Conservation (phyloP, 2,113 vertebrate species). For the Anoplopoma fimbria region DNA sequence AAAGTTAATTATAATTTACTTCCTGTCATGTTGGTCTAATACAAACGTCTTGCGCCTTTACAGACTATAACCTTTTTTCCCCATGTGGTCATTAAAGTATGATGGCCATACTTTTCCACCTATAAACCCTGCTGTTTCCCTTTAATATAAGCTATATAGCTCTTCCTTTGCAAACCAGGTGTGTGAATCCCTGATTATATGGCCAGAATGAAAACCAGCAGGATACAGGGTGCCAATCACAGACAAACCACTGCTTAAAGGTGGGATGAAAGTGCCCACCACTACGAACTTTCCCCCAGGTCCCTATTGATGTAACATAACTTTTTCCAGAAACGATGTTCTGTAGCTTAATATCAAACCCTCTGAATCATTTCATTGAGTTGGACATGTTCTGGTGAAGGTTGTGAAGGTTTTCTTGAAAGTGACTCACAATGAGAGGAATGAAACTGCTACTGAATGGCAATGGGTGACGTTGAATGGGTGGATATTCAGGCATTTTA, state of each 20-base stretch:
- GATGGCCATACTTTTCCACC: background rate
- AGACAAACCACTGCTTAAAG: background rate
- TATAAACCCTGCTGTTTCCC: background rate
- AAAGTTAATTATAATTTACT: background rate
- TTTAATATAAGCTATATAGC: background rate
- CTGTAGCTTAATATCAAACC: background rate
- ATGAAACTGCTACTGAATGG: conserved; percentile 37
- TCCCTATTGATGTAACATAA: background rate
- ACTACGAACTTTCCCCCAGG: background rate
- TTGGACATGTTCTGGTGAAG: background rate
- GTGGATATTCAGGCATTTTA: conserved; percentile 2
- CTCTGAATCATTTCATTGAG: conserved; percentile 14
- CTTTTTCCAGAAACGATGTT: background rate
- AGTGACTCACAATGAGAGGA: conserved; percentile 35
- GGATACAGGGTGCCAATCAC: background rate
- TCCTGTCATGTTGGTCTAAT: background rate
- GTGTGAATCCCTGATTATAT: conserved; percentile 5
- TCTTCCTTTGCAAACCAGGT: background rate
- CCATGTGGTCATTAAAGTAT: background rate
- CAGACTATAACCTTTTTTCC: background rate
- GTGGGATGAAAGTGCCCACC: background rate
- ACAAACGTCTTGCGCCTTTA: background rate
- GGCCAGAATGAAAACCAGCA: background rate
- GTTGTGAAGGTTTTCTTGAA: conserved; percentile 31
- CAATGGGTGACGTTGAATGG: background rate